Percentiles rank a stretch among this genome's conserved stretches.
Evolutionary conservation across 2,888 invertebrate genomes (phyloP).

Genomic region (Eugnorisma glareosa): DNA sequence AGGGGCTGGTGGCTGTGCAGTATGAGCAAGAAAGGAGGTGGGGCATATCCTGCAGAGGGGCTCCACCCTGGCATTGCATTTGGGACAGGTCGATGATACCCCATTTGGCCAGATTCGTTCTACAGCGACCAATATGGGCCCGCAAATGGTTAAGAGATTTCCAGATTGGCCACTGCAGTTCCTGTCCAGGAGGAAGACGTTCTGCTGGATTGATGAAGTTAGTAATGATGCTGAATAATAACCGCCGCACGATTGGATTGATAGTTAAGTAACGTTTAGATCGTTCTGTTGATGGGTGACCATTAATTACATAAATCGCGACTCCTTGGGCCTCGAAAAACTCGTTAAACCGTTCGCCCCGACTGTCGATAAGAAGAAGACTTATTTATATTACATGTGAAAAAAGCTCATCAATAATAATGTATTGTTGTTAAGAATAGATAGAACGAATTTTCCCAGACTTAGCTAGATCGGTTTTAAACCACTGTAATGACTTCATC

Average conservation of each 20-base stretch:
- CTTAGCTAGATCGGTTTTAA: neutral
- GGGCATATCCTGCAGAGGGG: too few relatives aligned
- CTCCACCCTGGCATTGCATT: too few relatives aligned
- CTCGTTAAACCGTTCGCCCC: neutral
- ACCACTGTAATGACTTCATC: neutral
- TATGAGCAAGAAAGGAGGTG: too few relatives aligned
- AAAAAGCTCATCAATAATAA: neutral
- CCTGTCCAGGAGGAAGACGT: too few relatives aligned
- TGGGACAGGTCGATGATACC: too few relatives aligned
- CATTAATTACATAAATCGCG: neutral
- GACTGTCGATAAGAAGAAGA: neutral
- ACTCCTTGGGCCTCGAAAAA: neutral
- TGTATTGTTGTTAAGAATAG: neutral
- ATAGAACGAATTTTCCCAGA: neutral
- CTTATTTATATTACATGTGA: neutral
- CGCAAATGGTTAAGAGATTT: too few relatives aligned
- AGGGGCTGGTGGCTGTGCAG: too few relatives aligned
- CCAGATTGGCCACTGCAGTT: too few relatives aligned
- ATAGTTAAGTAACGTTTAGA: neutral
- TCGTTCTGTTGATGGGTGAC: neutral
- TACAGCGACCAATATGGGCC: too few relatives aligned
- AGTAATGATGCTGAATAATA: neutral
- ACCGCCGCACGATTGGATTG: neutral
- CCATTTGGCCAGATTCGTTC: too few relatives aligned
- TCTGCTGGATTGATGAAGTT: too few relatives aligned